Evolutionary conservation across 2,113 vertebrate species (phyloP).

Genomic region (Ceyx margarethae): DNA sequence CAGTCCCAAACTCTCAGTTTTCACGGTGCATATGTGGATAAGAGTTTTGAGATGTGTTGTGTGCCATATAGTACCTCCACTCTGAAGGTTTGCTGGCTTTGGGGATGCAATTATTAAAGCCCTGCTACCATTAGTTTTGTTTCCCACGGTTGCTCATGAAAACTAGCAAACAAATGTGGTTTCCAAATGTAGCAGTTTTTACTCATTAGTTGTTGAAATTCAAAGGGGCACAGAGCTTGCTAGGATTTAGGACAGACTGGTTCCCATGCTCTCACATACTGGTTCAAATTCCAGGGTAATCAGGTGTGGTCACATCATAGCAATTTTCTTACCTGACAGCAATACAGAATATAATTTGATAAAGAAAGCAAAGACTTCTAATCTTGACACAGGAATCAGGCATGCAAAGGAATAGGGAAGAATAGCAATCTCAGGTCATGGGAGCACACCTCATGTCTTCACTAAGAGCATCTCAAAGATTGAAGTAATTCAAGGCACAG

Average conservation of each 20-base stretch:
- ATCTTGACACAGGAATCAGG: not conserved
- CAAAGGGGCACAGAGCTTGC: not conserved
- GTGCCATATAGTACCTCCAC: accelerated
- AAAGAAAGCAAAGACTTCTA: not conserved
- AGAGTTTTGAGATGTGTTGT: not conserved
- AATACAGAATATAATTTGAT: not conserved
- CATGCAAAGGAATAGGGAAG: not conserved
- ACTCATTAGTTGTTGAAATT: not conserved
- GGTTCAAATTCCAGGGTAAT: not conserved
- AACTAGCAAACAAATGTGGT: not conserved
- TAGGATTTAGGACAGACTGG: not conserved
- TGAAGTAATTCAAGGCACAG: not conserved
- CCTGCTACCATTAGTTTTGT: not conserved
- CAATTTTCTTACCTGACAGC: not conserved
- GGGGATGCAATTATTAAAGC: not conserved
- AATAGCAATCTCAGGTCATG: not conserved
- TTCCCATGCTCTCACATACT: not conserved
- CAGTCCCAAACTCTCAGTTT: not conserved
- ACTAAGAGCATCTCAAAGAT: not conserved
- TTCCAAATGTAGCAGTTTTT: not conserved
- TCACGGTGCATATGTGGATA: not conserved
- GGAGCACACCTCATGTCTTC: not conserved
- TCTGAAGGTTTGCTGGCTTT: not conserved
- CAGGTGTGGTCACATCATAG: not conserved
- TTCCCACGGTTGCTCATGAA: not conserved